Conservation (phyloP, 2,797 vertebrate genomes). For the Sciurus carolinensis region DNA sequence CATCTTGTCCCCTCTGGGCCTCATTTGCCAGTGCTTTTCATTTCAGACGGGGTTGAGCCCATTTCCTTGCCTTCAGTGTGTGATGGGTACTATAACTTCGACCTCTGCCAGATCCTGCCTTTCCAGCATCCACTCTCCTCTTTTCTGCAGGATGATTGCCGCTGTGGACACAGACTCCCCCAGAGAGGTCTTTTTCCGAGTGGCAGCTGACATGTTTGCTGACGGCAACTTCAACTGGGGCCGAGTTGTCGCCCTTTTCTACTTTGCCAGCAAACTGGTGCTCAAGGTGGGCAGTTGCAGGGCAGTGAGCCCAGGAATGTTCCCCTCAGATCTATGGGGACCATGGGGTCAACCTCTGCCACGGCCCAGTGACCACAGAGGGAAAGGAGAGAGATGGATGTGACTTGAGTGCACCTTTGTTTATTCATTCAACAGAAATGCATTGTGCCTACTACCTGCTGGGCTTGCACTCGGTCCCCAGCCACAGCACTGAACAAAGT, state of each 20-base stretch:
- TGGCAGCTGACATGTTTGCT: conserved; percentile 95
- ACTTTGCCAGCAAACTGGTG: conserved; percentile 96
- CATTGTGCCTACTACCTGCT: background rate
- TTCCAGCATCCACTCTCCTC: background rate
- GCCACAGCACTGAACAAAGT: background rate
- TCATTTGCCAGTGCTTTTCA: background rate
- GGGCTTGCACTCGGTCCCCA: accelerated
- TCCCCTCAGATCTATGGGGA: background rate
- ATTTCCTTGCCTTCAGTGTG: background rate
- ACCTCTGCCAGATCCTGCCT: no score
- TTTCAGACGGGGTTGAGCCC: background rate
- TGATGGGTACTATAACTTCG: background rate
- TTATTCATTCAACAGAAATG: background rate
- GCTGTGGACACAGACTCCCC: conserved; percentile 90
- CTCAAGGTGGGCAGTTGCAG: conserved; percentile 90
- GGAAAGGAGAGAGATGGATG: background rate
- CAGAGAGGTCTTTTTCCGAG: conserved; percentile 93
- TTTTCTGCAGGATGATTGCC: conserved; percentile 93
- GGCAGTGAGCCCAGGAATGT: background rate
- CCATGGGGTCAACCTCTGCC: no score
- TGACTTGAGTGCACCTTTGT: background rate
- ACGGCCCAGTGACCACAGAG: background rate
- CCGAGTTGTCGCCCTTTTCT: conserved; percentile 96
- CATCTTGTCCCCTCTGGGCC: background rate
- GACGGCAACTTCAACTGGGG: conserved; percentile 98